Evolutionary conservation across 2,113 vertebrate species (phyloP), one percentile per base, ranked within the genome.

Genomic region (Nothobranchius furzeri): DNA sequence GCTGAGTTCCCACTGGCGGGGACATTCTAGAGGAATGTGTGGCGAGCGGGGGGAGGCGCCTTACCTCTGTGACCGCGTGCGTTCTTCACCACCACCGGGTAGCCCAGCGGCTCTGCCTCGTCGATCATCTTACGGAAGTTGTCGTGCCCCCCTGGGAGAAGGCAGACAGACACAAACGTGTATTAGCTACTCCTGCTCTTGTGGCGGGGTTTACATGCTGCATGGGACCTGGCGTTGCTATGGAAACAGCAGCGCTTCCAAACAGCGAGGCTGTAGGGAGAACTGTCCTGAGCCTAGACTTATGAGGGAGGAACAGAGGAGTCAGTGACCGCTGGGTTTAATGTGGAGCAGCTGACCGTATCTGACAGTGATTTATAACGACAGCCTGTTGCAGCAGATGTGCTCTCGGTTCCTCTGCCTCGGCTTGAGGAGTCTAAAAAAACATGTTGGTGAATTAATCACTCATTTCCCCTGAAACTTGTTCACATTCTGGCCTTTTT

Each of bases 111-210:
- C 77, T 96, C 95, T 0, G 95, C 95, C 85, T 96, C 95, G 50
- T 96, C 94, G 47, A 96, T 96, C 94, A 96, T 95, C 88, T 96
- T 96, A 51, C 94, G 92, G 82, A 96, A 96, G 87, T 96, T 95
- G 73, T 96, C 95, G 5, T 96, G 95, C 49, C 95, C 95, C 76
- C 95, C 95, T 96, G 87, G 68, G 91, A 77, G 75, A 4, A 9
- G 12, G 25, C 37, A 60, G 5, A 11, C 60, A 48, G 36, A 74
- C 60, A 69, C 51, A 10, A 57, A 68, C 60, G 47, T 15, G 53
- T 6, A 63, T 66, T 48, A 58, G 14, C n/a, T 35, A 35, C 55
- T 49, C 46, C 7, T 72, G 40, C 52, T 78, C 64, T 74, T 43
- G 60, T 52, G 59, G 58, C 76, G 59, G 30, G 11, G 25, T 70